Evolutionary conservation across 2,888 invertebrate species (phyloP), one percentile per base, ranked within the genome.

Genomic region (Junonia oenone): DNA sequence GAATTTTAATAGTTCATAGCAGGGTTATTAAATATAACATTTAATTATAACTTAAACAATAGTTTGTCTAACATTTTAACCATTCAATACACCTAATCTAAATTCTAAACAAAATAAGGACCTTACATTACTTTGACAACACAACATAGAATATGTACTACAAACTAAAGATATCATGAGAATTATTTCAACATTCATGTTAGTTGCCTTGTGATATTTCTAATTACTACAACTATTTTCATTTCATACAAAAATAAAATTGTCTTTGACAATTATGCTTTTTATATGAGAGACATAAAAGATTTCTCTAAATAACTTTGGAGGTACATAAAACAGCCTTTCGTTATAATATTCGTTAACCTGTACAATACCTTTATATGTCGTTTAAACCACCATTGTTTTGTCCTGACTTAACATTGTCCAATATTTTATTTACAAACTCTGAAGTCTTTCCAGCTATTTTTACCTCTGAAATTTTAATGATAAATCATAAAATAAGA

Each of bases 381-480:
- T 96, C 96, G 69, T 95, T 94, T 62, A 96, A 86, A 51, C 96
- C 96, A 65, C 96, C 95, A 67, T 93, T 93, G 51, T 93, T 92
- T 72, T 94, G 93, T 29, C 97, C 98, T 59, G 92, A 87, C 82
- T 93, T 95, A 52, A 98, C 94, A 78, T 95, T 97, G 58, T 97
- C 97, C 82, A 98, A 89, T 57, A 98, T 94, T 85, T 93, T 94
- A 82, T 98, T 98, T 37, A 99, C 98, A 83, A 96, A 98, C 69
- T 98, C 98, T 9, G 98, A 97, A 46, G 98, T 95, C 69, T 95
- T 93, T 51, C 97, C 98, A 49, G 97, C 98, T 75, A 98, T 96
- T 91, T 94, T 94, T 51, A 95, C 86, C 86, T 95, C 98, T 96
- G 92, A 53, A 93, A 91, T 53, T 67, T 67, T 64, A 56, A 33